phyloP scores from a whole-genome alignment of 2,888 invertebrate genomes.

The Sipunculus nudus region DNA sequence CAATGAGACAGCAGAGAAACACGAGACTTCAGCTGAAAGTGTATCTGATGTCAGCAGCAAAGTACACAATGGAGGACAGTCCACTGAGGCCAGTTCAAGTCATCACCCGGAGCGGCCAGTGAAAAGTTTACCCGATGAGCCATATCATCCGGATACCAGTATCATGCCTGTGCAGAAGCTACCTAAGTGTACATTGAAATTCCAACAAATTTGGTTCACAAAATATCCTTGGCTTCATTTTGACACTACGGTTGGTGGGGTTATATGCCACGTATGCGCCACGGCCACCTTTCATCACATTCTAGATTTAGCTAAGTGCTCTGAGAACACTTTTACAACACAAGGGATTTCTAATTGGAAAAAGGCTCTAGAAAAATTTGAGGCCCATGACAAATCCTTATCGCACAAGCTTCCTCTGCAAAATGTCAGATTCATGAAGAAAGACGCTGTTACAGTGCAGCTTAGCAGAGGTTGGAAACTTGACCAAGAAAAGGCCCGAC shows the following conservation, averaged over 20 bases:
- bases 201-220: background rate
- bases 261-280: background rate
- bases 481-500: slow-evolving; percentile 1
- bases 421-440: too few species aligned
- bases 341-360: slow-evolving; percentile 1
- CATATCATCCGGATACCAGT: background rate
- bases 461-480: background rate
- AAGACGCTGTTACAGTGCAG: too few species aligned
- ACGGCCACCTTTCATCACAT: too few species aligned
- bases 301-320: too few species aligned
- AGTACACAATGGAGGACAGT: too few species aligned
- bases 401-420: too few species aligned
- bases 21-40: too few species aligned
- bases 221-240: background rate
- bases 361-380: background rate
- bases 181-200: too few species aligned
- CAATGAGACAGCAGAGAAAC: too few species aligned
- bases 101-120: too few species aligned
- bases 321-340: background rate
- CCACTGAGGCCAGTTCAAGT: too few species aligned
- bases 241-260: background rate
- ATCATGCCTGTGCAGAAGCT: background rate
- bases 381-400: background rate
- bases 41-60: too few species aligned
- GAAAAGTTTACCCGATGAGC: background rate